Percentiles rank a stretch among this genome's conserved stretches.
These are phyloP conservation scores for Pampusana beccarii DNA, from an alignment of 2,113 vertebrate species.

Conservation along the genomic window DNA sequence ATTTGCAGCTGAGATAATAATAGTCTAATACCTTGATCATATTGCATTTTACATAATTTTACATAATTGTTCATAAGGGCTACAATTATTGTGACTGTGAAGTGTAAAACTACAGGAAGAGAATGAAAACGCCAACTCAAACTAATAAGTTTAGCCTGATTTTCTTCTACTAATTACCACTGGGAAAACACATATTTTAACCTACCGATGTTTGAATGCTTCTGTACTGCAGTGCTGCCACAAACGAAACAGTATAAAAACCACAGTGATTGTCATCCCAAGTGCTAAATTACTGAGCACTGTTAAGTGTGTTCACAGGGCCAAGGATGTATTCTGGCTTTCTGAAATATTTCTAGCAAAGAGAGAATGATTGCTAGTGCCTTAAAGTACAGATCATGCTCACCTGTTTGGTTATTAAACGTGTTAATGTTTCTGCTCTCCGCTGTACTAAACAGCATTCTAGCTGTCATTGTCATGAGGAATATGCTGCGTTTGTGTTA, in stretches of 20 bases:
- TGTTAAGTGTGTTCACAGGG: background rate
- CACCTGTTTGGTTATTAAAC: background rate
- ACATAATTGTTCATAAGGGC: slow-evolving; percentile 61
- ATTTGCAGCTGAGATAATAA: slow-evolving; percentile 30
- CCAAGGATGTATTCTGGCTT: background rate
- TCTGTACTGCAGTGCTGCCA: background rate
- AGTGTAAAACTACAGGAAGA: slow-evolving; percentile 58
- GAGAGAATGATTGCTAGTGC: background rate
- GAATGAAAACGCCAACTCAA: slow-evolving; percentile 32
- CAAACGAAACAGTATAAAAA: background rate
- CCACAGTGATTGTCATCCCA: background rate
- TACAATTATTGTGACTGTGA: slow-evolving; percentile 51
- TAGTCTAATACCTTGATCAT: slow-evolving; percentile 48
- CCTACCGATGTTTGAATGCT: background rate
- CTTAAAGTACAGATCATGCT: background rate
- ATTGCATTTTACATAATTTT: slow-evolving; percentile 55
- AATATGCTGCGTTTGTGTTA: slow-evolving; percentile 18
- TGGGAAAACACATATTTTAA: slow-evolving; percentile 52
- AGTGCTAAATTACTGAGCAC: background rate
- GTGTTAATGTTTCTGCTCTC: background rate
- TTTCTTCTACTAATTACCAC: slow-evolving; percentile 59
- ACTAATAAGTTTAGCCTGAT: slow-evolving; percentile 40
- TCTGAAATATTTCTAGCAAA: background rate
- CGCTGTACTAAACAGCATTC: background rate
- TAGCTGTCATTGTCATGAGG: background rate